A percentile compares a stretch with the other conserved stretches of the same genome.
phyloP scores from a whole-genome alignment of 2,888 invertebrate species.

The Mamestra brassicae region DNA sequence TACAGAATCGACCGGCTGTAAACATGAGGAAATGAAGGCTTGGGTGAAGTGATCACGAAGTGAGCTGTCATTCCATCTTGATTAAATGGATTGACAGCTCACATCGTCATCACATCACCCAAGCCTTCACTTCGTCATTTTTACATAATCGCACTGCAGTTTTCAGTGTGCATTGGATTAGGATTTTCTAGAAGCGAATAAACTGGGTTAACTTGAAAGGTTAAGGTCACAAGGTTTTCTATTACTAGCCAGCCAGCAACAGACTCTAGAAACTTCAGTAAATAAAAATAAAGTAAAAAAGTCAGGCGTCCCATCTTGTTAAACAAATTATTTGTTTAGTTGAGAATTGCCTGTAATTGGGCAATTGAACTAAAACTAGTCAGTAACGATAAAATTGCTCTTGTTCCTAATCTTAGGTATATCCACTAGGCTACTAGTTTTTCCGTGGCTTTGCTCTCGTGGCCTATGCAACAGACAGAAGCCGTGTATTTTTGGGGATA shows the following conservation, averaged over 20 bases:
- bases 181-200: conserved; percentile 3
- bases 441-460: background rate
- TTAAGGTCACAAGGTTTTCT: background rate
- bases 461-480: background rate
- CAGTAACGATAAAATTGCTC: conserved; percentile 56
- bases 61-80: too few species aligned
- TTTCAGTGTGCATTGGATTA: conserved; percentile 5
- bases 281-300: conserved; percentile 42
- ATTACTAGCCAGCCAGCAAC: background rate
- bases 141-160: too few species aligned
- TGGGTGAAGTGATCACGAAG: too few species aligned
- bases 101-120: too few species aligned
- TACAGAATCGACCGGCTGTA: too few species aligned
- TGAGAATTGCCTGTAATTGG: conserved; percentile 60
- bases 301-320: conserved; percentile 42
- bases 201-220: background rate
- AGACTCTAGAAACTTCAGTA: background rate
- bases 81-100: background rate
- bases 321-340: conserved; percentile 51
- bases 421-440: background rate
- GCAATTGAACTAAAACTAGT: conserved; percentile 58
- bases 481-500: too few species aligned
- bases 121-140: too few species aligned
- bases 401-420: conserved; percentile 17
- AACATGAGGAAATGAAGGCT: too few species aligned